Percentiles rank a stretch among this genome's conserved stretches.
Conservation (phyloP, 2,113 vertebrate species). For the Pyxicephalus adspersus region DNA sequence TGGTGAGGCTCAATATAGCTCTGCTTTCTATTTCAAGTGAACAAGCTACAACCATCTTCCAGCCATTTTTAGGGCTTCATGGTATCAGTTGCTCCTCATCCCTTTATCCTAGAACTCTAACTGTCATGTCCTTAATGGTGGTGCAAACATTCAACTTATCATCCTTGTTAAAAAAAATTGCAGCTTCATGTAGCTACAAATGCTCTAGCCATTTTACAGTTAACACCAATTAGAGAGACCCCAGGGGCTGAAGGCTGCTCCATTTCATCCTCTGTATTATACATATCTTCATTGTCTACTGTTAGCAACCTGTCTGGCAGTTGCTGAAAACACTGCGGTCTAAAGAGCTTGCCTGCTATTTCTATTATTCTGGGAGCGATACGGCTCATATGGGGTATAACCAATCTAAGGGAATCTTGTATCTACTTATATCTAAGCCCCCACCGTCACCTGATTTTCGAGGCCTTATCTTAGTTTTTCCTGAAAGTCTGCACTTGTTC, state of each 20-base stretch:
- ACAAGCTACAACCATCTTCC: background rate
- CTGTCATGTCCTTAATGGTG: background rate
- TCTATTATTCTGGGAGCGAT: constrained; percentile 34
- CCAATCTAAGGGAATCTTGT: constrained; percentile 31
- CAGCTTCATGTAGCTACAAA: background rate
- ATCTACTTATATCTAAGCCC: constrained; percentile 31
- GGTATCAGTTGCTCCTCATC: background rate
- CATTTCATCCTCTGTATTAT: background rate
- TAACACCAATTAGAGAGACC: background rate
- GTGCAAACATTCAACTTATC: background rate
- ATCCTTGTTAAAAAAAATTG: background rate
- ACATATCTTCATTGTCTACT: constrained; percentile 12
- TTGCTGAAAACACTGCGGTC: constrained; percentile 18
- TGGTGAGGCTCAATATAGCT: too few species aligned
- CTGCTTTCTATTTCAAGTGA: too few species aligned
- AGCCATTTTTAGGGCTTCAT: background rate
- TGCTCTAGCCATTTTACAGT: background rate
- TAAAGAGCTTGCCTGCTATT: constrained; percentile 8
- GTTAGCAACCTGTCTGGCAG: background rate
- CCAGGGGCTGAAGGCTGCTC: background rate
- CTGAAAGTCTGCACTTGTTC: constrained; percentile 55
- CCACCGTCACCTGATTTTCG: constrained; percentile 23
- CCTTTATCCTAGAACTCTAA: background rate
- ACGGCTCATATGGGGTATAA: constrained; percentile 13
- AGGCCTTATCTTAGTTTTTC: constrained; percentile 45